phyloP scores from a whole-genome alignment of 35 echinoderm and acorn worm genomes.

The Acanthaster planci region DNA sequence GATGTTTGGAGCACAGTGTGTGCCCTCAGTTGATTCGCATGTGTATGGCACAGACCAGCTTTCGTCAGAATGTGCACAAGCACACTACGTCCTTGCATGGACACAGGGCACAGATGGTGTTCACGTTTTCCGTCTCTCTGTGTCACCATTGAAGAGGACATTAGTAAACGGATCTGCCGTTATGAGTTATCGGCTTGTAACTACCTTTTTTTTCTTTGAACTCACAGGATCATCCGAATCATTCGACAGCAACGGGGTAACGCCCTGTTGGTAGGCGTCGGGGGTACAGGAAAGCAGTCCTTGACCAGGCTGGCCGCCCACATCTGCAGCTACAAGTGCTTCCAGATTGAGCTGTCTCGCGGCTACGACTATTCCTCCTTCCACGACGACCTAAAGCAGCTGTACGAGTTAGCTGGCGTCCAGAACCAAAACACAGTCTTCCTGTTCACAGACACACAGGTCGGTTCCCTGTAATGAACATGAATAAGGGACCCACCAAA shows the following conservation, averaged over 20 bases:
- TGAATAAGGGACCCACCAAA: no score
- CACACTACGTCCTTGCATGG: no score
- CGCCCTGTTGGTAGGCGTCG: slow-evolving; percentile 91
- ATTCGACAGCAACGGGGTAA: slow-evolving; percentile 97
- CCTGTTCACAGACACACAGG: slow-evolving; percentile 98
- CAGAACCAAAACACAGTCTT: slow-evolving; percentile 91
- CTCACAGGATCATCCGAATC: slow-evolving; percentile 81
- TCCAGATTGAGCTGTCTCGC: slow-evolving; percentile 91
- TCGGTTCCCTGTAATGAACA: neutral
- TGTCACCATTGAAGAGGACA: neutral
- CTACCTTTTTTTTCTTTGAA: neutral
- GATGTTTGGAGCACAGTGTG: no score
- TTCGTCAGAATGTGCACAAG: no score
- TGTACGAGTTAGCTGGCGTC: slow-evolving; percentile 92
- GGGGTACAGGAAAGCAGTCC: slow-evolving; percentile 94
- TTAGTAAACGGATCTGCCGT: neutral
- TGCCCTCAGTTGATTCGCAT: no score
- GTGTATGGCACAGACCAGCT: no score
- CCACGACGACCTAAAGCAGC: slow-evolving; percentile 98
- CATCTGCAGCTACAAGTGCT: slow-evolving; percentile 96
- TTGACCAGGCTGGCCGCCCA: slow-evolving; percentile 88
- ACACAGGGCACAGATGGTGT: no score
- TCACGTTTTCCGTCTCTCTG: neutral
- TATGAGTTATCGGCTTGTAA: neutral
- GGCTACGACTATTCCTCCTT: slow-evolving; percentile 90